Conservation (phyloP, 2,888 invertebrate genomes). For the Physocephala rufipes region DNA sequence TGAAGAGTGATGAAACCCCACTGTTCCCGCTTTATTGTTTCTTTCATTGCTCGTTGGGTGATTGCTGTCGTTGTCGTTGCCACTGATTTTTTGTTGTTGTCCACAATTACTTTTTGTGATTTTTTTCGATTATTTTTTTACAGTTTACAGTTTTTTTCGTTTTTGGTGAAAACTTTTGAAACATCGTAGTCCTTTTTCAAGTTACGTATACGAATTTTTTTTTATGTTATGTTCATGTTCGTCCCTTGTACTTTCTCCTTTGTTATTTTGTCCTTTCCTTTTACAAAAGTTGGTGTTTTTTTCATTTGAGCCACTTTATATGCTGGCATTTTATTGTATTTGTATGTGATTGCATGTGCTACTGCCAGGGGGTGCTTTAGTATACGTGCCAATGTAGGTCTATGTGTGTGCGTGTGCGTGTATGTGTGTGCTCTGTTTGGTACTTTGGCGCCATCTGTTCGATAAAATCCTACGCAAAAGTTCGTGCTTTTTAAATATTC, state of each 20-base stretch:
- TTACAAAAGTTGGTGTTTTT: not conserved
- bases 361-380: not conserved
- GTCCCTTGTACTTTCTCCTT: not conserved
- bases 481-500: slow-evolving; percentile 26
- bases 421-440: slow-evolving; percentile 28
- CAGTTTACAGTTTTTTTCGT: slow-evolving; percentile 5
- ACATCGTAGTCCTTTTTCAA: not conserved
- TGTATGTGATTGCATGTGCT: not conserved
- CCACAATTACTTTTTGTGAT: slow-evolving; percentile 6
- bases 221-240: slow-evolving; percentile 5
- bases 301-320: slow-evolving; percentile 29
- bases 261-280: no score
- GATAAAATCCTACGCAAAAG: slow-evolving; percentile 41
- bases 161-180: not conserved
- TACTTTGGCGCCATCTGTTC: slow-evolving; percentile 44
- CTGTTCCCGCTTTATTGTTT: slow-evolving; percentile 19
- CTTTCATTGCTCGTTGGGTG: slow-evolving; percentile 6
- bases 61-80: slow-evolving; percentile 8
- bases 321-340: not conserved
- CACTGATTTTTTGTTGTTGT: slow-evolving; percentile 25
- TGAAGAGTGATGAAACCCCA: not conserved
- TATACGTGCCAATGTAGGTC: slow-evolving; percentile 34
- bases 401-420: slow-evolving; percentile 24
- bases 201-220: slow-evolving; percentile 11
- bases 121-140: not conserved